These are phyloP conservation scores for Drosophila nikananu DNA, from an alignment of 1,140 invertebrate species.

Conservation along the genomic window DNA sequence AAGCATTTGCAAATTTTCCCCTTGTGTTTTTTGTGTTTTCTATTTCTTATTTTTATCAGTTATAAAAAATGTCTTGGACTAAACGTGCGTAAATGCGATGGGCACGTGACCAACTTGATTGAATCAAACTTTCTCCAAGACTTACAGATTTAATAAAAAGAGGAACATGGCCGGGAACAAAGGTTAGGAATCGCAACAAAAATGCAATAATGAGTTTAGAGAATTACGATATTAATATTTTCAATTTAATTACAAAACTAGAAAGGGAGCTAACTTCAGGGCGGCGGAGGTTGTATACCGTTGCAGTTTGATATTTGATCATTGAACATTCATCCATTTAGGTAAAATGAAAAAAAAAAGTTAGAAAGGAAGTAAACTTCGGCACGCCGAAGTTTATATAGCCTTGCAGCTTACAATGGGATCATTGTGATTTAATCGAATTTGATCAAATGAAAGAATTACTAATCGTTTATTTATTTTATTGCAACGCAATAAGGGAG, in stretches of 20 bases:
- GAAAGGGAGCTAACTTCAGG: not conserved
- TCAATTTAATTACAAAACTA: not conserved
- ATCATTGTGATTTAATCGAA: too few species aligned
- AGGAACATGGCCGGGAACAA: not conserved
- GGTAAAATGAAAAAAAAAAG: not conserved
- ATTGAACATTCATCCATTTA: not conserved
- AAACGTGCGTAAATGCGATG: conserved; percentile 40
- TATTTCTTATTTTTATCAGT: conserved; percentile 31
- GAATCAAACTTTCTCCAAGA: not conserved
- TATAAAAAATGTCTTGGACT: conserved; percentile 19
- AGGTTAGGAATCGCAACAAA: not conserved
- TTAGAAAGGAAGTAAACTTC: not conserved
- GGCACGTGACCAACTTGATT: conserved; percentile 42
- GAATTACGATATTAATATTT: not conserved
- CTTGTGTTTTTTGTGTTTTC: conserved; percentile 4
- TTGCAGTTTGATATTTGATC: too few species aligned
- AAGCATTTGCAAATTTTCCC: conserved; percentile 42
- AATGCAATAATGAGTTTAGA: not conserved
- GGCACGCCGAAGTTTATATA: not conserved
- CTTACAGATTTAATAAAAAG: not conserved
- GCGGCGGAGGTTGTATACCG: not conserved
- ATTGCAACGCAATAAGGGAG: too few species aligned
- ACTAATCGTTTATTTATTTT: too few species aligned
- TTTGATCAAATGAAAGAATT: too few species aligned
- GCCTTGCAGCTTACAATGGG: too few species aligned